phyloP scores from a whole-genome alignment of 2,888 invertebrate genomes.

The Caenorhabditis virilis region DNA sequence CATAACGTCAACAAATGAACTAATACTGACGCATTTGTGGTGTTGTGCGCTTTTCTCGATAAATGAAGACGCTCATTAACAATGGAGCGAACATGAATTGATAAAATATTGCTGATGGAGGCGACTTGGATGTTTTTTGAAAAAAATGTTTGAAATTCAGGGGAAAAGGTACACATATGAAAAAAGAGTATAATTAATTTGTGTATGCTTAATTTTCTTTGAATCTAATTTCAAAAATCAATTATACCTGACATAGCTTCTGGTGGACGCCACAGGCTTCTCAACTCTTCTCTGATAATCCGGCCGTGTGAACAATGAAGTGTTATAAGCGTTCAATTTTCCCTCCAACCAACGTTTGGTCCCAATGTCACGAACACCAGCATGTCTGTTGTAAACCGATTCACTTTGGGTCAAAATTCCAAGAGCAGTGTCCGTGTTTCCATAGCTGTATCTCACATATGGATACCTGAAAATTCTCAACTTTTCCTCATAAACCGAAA shows the following conservation, averaged over 20 bases:
- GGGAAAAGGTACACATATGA: no score
- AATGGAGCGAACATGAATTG: no score
- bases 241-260: constrained; percentile 59
- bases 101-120: no score
- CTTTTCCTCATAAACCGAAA: background rate
- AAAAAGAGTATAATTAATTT: no score
- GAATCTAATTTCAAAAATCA: background rate
- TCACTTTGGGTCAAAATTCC: constrained; percentile 62
- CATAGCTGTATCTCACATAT: constrained; percentile 58
- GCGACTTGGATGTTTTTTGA: no score
- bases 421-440: constrained; percentile 60
- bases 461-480: constrained; percentile 53
- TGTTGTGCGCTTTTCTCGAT: no score
- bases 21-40: no score
- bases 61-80: no score
- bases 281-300: constrained; percentile 52
- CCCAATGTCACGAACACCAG: constrained; percentile 63
- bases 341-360: constrained; percentile 68
- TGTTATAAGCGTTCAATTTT: constrained; percentile 64
- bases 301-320: constrained; percentile 60
- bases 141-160: no score
- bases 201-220: no score
- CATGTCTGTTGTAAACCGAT: constrained; percentile 47
- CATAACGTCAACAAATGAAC: no score
- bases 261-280: constrained; percentile 56